Conservation (phyloP, 2,797 vertebrate species). For the Oreochromis grahami region DNA sequence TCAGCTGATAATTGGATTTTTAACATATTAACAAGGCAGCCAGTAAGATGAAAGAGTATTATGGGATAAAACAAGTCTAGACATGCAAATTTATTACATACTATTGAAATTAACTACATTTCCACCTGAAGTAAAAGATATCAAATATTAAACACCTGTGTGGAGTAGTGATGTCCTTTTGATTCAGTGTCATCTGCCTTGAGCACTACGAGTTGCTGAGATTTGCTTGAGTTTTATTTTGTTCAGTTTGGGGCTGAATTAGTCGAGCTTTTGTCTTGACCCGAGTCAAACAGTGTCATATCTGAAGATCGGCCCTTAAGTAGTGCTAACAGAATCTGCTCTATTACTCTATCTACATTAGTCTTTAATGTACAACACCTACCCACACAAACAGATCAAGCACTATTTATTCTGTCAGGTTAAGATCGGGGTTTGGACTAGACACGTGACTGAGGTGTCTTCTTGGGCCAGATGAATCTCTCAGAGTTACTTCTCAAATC, state of each 20-base stretch:
- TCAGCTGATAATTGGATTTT: slow-evolving; percentile 32
- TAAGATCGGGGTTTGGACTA: neutral
- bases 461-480: neutral
- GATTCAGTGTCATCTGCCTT: neutral
- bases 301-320: neutral
- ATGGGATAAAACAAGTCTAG: neutral
- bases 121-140: neutral
- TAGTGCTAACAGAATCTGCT: neutral
- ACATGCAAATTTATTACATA: neutral
- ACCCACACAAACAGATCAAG: neutral
- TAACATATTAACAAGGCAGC: slow-evolving; percentile 2
- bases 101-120: neutral
- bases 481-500: neutral
- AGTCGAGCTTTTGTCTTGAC: neutral
- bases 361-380: neutral
- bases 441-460: neutral
- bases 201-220: neutral
- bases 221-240: neutral
- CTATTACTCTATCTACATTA: neutral
- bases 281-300: neutral
- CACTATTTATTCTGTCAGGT: neutral
- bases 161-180: neutral
- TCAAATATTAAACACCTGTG: neutral
- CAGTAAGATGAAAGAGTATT: neutral
- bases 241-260: neutral